These are phyloP conservation scores for Cyprinus carpio DNA, from an alignment of 2,113 vertebrate species.

Conservation along the genomic window DNA sequence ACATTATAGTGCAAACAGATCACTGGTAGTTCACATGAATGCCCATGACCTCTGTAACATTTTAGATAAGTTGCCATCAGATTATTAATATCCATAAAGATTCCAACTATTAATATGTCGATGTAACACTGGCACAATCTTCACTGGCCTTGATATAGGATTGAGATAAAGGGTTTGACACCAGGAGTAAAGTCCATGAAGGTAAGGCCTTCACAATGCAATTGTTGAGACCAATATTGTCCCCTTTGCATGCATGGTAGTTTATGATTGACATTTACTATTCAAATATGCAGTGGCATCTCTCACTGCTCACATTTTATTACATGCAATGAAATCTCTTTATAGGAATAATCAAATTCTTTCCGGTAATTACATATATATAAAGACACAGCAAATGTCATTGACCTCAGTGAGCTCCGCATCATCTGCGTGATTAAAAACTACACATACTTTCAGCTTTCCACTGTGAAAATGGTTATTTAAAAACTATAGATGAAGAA, in stretches of 20 bases:
- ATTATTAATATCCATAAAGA: background rate
- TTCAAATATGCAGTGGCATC: background rate
- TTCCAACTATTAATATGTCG: background rate
- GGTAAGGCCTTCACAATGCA: background rate
- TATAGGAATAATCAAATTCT: constrained; percentile 12
- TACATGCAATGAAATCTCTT: background rate
- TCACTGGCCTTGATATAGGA: background rate
- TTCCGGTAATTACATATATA: background rate
- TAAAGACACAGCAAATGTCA: background rate
- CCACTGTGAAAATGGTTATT: background rate
- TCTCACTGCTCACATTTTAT: constrained; percentile 2
- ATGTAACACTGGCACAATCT: background rate
- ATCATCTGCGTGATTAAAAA: background rate
- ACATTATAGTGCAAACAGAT: too few relatives aligned
- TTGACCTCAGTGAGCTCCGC: background rate
- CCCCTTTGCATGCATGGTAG: background rate
- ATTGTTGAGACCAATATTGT: background rate
- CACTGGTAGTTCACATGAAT: too few relatives aligned
- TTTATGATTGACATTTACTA: background rate
- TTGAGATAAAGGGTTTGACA: background rate
- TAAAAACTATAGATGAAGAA: background rate
- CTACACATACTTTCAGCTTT: background rate
- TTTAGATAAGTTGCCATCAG: too few relatives aligned
- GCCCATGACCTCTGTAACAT: too few relatives aligned
- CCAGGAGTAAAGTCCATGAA: background rate